These are phyloP conservation scores for Aplysina aerophoba DNA, from an alignment of 37 sponge, comb jelly and placozoan species.

Conservation along the genomic window DNA sequence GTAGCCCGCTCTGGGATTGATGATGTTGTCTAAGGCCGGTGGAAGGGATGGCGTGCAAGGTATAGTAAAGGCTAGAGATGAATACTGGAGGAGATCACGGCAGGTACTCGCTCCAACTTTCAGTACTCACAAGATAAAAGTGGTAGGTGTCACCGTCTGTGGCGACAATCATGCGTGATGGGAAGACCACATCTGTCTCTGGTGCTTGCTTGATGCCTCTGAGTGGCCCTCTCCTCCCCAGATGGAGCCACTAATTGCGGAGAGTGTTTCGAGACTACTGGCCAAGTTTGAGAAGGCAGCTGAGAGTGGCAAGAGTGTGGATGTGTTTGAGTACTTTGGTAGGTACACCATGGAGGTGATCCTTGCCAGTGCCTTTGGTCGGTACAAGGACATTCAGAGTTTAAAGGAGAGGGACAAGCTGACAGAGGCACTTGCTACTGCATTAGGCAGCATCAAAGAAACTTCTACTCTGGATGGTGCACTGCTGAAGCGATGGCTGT, in stretches of 20 bases:
- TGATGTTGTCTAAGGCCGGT: neutral
- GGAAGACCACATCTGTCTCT: too few species aligned
- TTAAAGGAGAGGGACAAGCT: conserved; percentile 38
- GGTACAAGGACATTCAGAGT: conserved; percentile 22
- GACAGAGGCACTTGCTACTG: conserved; percentile 30
- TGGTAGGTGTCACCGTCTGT: conserved; percentile 22
- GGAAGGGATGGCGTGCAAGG: conserved; percentile 1
- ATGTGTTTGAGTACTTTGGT: conserved; percentile 42
- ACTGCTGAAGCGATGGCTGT: conserved; percentile 50
- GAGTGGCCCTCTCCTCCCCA: neutral
- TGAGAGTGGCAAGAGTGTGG: conserved; percentile 40
- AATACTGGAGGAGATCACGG: conserved; percentile 53
- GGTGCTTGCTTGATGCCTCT: too few species aligned
- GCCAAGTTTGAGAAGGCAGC: conserved; percentile 34
- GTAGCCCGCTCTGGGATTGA: too few species aligned
- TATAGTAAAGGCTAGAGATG: conserved; percentile 48
- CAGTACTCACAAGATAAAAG: conserved; percentile 62
- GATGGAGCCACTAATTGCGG: conserved; percentile 72
- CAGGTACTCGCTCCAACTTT: conserved; percentile 67
- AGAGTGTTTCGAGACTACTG: conserved; percentile 34
- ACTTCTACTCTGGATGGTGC: neutral
- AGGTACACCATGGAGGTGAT: conserved; percentile 29
- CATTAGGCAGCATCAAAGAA: neutral
- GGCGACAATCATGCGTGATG: too few species aligned
- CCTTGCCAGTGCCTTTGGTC: conserved; percentile 42